These are phyloP conservation scores for Acipenser transmontanus DNA, from an alignment of 2,797 vertebrate species.

Conservation along the genomic window DNA sequence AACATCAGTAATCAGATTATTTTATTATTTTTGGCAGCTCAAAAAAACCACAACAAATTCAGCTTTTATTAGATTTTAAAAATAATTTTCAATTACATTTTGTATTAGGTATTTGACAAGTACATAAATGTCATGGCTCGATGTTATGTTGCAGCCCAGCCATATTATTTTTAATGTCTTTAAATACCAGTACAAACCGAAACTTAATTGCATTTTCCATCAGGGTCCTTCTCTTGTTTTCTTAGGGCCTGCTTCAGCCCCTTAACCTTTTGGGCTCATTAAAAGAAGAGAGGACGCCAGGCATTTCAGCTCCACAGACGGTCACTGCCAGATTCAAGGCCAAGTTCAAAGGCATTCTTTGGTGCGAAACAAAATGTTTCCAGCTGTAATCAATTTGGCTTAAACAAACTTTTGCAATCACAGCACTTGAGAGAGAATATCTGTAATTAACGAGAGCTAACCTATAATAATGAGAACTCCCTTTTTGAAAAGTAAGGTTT, in stretches of 20 bases:
- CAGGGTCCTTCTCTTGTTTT: neutral
- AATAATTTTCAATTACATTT: neutral
- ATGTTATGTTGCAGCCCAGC: neutral
- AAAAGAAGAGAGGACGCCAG: conserved; percentile 1
- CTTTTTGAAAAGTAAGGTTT: neutral
- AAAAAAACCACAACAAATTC: too few relatives aligned
- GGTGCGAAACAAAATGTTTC: conserved; percentile 2
- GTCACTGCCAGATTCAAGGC: conserved; percentile 4
- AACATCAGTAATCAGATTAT: too few relatives aligned
- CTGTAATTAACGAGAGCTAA: conserved; percentile 1
- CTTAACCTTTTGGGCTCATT: neutral
- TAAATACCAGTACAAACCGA: neutral
- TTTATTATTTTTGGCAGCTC: too few relatives aligned
- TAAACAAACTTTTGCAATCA: conserved; percentile 4
- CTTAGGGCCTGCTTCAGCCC: neutral
- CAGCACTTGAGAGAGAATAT: conserved; percentile 2
- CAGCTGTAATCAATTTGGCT: conserved; percentile 3
- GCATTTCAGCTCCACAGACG: neutral
- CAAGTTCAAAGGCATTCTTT: conserved; percentile 1
- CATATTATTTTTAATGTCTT: neutral
- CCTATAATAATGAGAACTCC: conserved; percentile 2
- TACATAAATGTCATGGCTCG: neutral
- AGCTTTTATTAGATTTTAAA: too few relatives aligned
- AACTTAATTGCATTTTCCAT: neutral
- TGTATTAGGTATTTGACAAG: neutral